Conservation (phyloP, 1,140 invertebrate species). For the Zeugodacus cucurbitae region DNA sequence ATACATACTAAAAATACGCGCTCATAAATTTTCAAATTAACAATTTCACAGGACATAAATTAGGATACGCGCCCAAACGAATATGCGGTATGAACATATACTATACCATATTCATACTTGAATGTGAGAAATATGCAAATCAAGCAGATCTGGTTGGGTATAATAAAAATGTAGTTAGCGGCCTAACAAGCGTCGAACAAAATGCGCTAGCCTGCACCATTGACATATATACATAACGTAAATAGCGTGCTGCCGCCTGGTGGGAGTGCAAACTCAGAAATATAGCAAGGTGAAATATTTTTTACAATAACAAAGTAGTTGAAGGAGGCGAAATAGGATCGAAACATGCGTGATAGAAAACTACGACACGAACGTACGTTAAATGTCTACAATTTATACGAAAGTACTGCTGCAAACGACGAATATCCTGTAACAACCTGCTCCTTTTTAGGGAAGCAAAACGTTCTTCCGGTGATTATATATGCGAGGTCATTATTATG, state of each 20-base stretch:
- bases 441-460: no score
- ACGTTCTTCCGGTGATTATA: no score
- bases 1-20: neutral
- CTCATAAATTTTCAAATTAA: constrained; percentile 11
- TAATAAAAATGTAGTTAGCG: neutral
- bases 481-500: no score
- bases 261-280: neutral
- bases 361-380: neutral
- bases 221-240: neutral
- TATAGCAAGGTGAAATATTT: neutral
- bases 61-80: neutral
- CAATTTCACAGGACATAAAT: constrained; percentile 18
- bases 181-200: neutral
- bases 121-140: neutral
- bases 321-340: neutral
- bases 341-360: neutral
- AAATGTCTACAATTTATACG: neutral
- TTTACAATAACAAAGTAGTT: no score
- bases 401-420: neutral
- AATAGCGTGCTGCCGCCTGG: no score
- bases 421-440: no score
- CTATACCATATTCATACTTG: neutral
- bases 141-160: neutral
- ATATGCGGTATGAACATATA: neutral
- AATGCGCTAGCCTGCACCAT: neutral